Percentiles rank a stretch among this genome's conserved stretches.
Evolutionary conservation across 2,797 vertebrate genomes (phyloP).

Genomic region (Anas flavirostris): DNA sequence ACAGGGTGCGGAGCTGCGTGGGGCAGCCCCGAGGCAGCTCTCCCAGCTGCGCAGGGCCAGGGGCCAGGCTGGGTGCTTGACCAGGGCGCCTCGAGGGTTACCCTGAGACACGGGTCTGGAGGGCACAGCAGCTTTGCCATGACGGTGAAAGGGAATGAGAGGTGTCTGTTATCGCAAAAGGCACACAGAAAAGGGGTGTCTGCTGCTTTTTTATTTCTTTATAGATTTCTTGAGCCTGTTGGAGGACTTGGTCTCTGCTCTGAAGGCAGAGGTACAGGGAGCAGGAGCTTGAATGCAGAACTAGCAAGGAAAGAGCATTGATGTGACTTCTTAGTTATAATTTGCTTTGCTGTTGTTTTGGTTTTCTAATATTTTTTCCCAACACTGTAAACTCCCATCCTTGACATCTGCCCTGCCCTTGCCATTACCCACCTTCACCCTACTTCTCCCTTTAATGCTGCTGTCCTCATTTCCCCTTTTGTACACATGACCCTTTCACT

Average conservation of each 20-base stretch:
- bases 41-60: neutral
- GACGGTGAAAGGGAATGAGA: neutral
- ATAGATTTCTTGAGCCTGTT: neutral
- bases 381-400: neutral
- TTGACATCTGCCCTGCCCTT: neutral
- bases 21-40: neutral
- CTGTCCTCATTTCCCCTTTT: conserved; percentile 45
- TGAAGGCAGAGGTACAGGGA: neutral
- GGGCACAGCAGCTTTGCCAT: neutral
- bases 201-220: neutral
- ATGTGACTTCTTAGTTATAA: neutral
- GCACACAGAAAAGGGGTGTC: neutral
- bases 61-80: neutral
- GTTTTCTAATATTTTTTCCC: neutral
- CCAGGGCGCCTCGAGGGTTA: neutral
- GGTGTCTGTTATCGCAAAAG: neutral
- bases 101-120: neutral
- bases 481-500: conserved; percentile 29
- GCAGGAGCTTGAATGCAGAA: neutral
- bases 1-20: accelerated
- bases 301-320: neutral
- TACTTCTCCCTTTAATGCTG: neutral
- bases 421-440: neutral
- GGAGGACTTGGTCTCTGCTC: neutral
- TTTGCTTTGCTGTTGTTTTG: neutral